Base-by-base conservation (phyloP, 2,888 invertebrate species). In the Nudaria mundana region DNA sequence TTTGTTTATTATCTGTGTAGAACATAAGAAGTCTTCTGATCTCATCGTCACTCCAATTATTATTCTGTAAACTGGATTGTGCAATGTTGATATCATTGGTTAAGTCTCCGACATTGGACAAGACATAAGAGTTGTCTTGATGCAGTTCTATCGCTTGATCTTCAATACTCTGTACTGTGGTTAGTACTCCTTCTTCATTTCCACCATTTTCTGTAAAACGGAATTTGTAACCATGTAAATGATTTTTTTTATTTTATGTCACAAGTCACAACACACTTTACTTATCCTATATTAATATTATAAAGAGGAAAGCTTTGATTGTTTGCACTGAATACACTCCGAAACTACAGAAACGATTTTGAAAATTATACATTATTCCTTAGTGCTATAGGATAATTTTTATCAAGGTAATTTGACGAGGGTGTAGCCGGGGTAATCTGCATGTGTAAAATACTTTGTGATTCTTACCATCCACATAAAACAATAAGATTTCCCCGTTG, bases 381-480 rank as follows among this genome's bases (percentile, higher is more conserved):
- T n/a, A n/a, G n/a, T n/a, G n/a, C n/a, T n/a, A n/a, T n/a, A n/a
- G n/a, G n/a, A n/a, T n/a, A n/a, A n/a, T n/a, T n/a, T n/a, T n/a
- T n/a, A n/a, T n/a, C n/a, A n/a, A n/a, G n/a, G n/a, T n/a, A n/a
- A n/a, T n/a, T n/a, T n/a, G n/a, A n/a, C n/a, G n/a, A n/a, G n/a
- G n/a, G n/a, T n/a, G n/a, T n/a, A n/a, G n/a, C n/a, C n/a, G n/a
- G n/a, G n/a, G n/a, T n/a, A n/a, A n/a, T n/a, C n/a, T n/a, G n/a
- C n/a, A n/a, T n/a, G n/a, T n/a, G n/a, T n/a, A n/a, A n/a, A n/a
- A n/a, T n/a, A n/a, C n/a, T n/a, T n/a, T n/a, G n/a, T n/a, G n/a
- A n/a, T n/a, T n/a, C 72, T 74, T 66, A 87, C 87, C 85, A 60
- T 86, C 81, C 30, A 87, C 80, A 68, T 85, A 87, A 40, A 76